phyloP scores from a whole-genome alignment of 2,888 invertebrate genomes.

The Palloptera scutellata region DNA sequence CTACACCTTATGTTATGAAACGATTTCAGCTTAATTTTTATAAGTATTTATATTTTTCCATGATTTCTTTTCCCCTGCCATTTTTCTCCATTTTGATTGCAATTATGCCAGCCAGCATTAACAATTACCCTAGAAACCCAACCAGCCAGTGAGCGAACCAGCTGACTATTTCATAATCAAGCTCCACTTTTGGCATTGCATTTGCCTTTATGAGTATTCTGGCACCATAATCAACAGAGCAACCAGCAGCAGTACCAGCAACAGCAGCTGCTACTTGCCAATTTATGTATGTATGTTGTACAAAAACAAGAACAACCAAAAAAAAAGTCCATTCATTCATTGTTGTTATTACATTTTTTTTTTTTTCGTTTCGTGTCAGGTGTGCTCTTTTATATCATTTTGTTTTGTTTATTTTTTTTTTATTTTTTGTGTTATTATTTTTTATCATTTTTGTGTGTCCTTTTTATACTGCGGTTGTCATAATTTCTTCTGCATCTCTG shows the following conservation, averaged over 20 bases:
- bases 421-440: not conserved
- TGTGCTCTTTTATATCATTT: not conserved
- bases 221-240: not conserved
- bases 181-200: constrained; percentile 12
- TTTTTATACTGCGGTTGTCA: constrained; percentile 15
- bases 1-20: no score
- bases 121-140: constrained; percentile 30
- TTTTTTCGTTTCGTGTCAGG: not conserved
- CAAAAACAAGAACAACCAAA: not conserved
- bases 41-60: no score
- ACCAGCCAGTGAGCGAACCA: constrained; percentile 5
- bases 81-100: no score
- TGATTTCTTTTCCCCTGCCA: no score
- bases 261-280: constrained; percentile 24
- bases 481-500: constrained; percentile 20
- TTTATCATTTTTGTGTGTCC: not conserved
- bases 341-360: constrained; percentile 22
- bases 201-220: not conserved
- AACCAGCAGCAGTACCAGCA: constrained; percentile 5
- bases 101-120: not conserved
- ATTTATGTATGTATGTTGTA: constrained; percentile 20
- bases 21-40: no score
- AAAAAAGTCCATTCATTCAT: constrained; percentile 26
- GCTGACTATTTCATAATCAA: constrained; percentile 18
- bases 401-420: not conserved